Conservation (phyloP, 2,797 vertebrate species). For the Galagoides demidoff region DNA sequence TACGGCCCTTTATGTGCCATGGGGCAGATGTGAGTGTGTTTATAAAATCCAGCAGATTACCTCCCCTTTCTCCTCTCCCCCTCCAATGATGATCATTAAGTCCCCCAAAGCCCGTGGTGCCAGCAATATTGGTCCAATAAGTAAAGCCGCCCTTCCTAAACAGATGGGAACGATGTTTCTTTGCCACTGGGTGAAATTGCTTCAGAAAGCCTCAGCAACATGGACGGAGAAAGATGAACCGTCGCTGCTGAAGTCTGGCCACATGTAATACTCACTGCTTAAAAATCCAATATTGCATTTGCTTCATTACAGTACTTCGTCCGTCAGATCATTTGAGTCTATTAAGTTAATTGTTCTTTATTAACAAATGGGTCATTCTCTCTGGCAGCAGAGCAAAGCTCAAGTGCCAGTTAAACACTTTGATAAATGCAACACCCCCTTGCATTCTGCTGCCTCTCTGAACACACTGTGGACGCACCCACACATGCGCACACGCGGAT, state of each 20-base stretch:
- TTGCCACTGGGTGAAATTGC: slow-evolving; percentile 76
- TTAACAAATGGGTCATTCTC: slow-evolving; percentile 87
- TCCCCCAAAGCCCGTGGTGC: slow-evolving; percentile 60
- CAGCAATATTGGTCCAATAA: slow-evolving; percentile 76
- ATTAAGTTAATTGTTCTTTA: slow-evolving; percentile 89
- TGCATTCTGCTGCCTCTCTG: slow-evolving; percentile 44
- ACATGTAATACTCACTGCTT: slow-evolving; percentile 71
- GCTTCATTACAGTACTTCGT: slow-evolving; percentile 84
- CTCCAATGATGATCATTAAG: slow-evolving; percentile 67
- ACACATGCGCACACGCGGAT: accelerated
- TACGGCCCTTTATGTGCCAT: slow-evolving; percentile 4
- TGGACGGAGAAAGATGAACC: slow-evolving; percentile 61
- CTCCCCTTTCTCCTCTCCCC: slow-evolving; percentile 45
- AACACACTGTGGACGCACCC: background rate
- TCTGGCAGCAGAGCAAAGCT: slow-evolving; percentile 81
- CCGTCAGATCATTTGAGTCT: slow-evolving; percentile 85
- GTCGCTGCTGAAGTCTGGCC: slow-evolving; percentile 80
- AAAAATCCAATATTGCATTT: slow-evolving; percentile 82
- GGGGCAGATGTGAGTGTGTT: slow-evolving; percentile 65
- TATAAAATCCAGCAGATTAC: slow-evolving; percentile 67
- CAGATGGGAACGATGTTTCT: slow-evolving; percentile 79
- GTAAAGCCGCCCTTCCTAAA: slow-evolving; percentile 70
- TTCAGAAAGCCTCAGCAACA: slow-evolving; percentile 77
- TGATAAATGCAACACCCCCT: slow-evolving; percentile 72
- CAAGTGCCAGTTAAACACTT: slow-evolving; percentile 81